Conservation (phyloP, 2,113 vertebrate genomes). For the Cranoglanis bouderius region DNA sequence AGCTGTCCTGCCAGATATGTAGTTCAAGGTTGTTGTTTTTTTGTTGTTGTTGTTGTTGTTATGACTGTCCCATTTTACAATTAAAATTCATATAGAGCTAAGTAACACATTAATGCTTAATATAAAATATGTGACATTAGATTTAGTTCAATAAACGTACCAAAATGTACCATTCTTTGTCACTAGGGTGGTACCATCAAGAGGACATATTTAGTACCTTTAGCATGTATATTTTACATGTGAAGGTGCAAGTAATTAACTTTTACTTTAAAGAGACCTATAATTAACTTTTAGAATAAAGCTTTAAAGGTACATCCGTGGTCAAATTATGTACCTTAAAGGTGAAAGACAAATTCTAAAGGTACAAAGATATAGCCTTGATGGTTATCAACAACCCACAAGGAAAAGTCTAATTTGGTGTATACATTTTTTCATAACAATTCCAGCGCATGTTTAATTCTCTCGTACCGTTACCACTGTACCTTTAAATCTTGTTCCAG, state of each 20-base stretch:
- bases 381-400: background rate
- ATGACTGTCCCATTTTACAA: background rate
- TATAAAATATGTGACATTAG: background rate
- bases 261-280: background rate
- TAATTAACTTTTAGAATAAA: background rate
- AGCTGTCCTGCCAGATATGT: background rate
- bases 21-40: background rate
- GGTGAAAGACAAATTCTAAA: background rate
- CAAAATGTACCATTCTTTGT: too few species aligned
- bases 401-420: background rate
- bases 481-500: slow-evolving; percentile 99
- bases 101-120: background rate
- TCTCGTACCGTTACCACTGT: background rate
- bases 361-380: background rate
- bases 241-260: background rate
- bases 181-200: background rate
- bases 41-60: background rate
- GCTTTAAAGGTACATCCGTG: background rate
- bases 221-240: background rate
- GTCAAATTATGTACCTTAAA: background rate
- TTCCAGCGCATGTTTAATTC: background rate
- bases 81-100: background rate
- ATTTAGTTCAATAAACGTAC: background rate
- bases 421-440: background rate
- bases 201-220: background rate